phyloP scores from a whole-genome alignment of 1,140 invertebrate species.

The Diorhabda sublineata region DNA sequence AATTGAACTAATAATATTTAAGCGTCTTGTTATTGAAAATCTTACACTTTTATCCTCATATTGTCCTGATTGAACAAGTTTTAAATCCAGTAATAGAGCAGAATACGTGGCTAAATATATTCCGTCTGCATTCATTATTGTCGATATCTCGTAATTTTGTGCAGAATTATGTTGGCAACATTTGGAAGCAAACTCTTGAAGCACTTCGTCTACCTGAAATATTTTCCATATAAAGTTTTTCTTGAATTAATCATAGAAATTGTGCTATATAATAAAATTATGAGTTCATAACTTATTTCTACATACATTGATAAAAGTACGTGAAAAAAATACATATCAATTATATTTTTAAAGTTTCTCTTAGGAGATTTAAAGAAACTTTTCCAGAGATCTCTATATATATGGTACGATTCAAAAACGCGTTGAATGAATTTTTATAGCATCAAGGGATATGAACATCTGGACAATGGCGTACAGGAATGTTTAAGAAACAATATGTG shows the following conservation, averaged over 20 bases:
- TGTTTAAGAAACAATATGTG: too few relatives aligned
- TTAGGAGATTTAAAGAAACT: not conserved
- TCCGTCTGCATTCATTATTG: constrained; percentile 91
- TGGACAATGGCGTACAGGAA: too few relatives aligned
- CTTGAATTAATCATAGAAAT: too few relatives aligned
- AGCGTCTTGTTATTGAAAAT: too few relatives aligned
- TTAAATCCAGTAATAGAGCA: constrained; percentile 76
- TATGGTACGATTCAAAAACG: too few relatives aligned
- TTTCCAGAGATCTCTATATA: too few relatives aligned
- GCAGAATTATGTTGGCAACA: constrained; percentile 79
- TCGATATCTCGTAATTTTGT: constrained; percentile 57
- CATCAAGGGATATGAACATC: too few relatives aligned
- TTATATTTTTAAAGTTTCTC: constrained; percentile 5
- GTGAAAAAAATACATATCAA: not conserved
- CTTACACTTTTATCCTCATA: constrained; percentile 59
- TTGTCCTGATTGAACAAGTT: constrained; percentile 71
- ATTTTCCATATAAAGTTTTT: not conserved
- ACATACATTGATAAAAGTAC: not conserved
- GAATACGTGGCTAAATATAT: constrained; percentile 88
- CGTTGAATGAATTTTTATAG: too few relatives aligned
- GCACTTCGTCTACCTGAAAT: constrained; percentile 73
- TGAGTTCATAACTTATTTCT: not conserved
- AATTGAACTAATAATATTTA: too few relatives aligned
- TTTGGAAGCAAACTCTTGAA: constrained; percentile 87
- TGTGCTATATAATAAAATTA: too few relatives aligned